Evolutionary conservation across 2,113 vertebrate genomes (phyloP), one percentile per base, ranked within the genome.

Genomic region (Plecotus auritus): DNA sequence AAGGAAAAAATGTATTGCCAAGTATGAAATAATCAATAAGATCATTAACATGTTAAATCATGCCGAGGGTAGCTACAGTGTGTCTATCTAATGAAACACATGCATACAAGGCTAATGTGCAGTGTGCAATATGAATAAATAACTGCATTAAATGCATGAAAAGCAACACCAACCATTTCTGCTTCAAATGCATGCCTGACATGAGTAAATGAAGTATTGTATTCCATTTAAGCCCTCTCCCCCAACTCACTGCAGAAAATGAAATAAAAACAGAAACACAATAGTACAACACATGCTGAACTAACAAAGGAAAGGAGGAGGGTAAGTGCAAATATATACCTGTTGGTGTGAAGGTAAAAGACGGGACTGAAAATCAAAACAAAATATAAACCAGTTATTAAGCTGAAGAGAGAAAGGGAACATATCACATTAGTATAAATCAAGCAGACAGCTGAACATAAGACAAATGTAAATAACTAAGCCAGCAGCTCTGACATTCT

Each of bases 291-390:
- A 97, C 98, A 98, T 98, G 98, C 98, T 97, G 96, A 96, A 97
- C 95, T 95, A 96, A 98, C 97, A 98, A 97, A 98, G 97, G 90
- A 93, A 49, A 82, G 72, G 88, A 83, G 91, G 97, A 96, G 98
- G 97, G 97, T 97, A 99, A 98, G 98, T 98, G 98, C 98, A 98
- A 98, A 98, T 99, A 98, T 98, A 98, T 99, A 99, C 99, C 99
- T 99, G 99, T 99, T 98, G 99, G 99, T 97, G 99, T 99, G 98
- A 99, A 99, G 98, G 99, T 99, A 98, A 99, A 99, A 96, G 99
- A 99, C 94, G 99, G 99, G 98, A 99, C 99, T 99, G 99, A 98
- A 98, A 98, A 98, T 98, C 98, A 98, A 99, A 98, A 98, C 98
- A 98, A 98, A 98, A 99, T 97, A 98, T 95, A 98, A 98, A 98